Conservation (phyloP, 1,140 invertebrate genomes). For the Hesperophylax magnus region DNA sequence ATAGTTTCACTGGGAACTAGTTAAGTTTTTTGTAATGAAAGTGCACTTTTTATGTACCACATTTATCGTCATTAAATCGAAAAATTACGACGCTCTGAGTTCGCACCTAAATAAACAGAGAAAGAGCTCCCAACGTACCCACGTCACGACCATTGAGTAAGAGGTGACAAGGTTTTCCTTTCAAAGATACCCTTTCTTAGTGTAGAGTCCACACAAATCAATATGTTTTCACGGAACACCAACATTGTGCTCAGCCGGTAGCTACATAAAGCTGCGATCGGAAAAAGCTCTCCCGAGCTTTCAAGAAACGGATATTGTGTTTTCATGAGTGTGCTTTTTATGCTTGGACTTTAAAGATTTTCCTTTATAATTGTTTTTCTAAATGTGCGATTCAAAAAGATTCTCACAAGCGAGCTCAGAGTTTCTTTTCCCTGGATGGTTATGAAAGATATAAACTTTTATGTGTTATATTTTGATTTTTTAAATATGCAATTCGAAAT, state of each 20-base stretch:
- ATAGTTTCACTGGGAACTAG: no score
- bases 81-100: neutral
- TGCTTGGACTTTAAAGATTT: neutral
- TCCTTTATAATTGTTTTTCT: conserved; percentile 24
- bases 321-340: conserved; percentile 14
- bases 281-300: conserved; percentile 25
- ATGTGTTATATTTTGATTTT: no score
- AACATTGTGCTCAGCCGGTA: conserved; percentile 11
- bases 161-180: conserved; percentile 47
- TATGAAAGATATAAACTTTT: no score
- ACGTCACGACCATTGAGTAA: conserved; percentile 42
- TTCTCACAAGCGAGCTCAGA: no score
- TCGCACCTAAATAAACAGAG: conserved; percentile 4
- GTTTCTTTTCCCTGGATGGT: no score
- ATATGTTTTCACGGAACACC: conserved; percentile 37
- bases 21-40: no score
- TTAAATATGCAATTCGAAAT: neutral
- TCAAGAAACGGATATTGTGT: conserved; percentile 31
- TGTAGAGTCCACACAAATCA: conserved; percentile 43
- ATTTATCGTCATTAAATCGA: no score
- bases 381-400: neutral
- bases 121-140: conserved; percentile 25
- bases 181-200: conserved; percentile 42
- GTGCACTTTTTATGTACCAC: no score
- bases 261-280: neutral